These are phyloP conservation scores for Liopterus haemorrhoidalis DNA, from an alignment of 2,888 invertebrate species.

Conservation along the genomic window DNA sequence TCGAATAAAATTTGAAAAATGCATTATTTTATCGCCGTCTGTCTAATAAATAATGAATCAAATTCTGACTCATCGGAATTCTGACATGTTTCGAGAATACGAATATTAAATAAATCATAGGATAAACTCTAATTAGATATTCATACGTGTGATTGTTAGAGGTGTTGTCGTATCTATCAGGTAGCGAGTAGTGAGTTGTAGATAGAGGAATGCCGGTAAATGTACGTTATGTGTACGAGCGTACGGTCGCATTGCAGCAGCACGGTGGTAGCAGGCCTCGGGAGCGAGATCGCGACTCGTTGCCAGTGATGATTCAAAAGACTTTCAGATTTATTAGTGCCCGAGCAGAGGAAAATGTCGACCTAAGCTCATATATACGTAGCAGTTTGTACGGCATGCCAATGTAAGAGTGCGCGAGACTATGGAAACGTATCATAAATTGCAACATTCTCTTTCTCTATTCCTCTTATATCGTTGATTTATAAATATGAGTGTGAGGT, in stretches of 20 bases:
- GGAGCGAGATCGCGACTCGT: conserved; percentile 1
- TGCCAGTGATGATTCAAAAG: conserved; percentile 38
- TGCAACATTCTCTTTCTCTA: conserved; percentile 32
- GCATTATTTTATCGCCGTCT: no score
- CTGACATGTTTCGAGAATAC: no score
- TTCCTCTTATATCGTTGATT: conserved; percentile 46
- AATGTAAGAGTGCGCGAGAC: conserved; percentile 36
- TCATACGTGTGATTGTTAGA: no score
- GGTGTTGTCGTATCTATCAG: conserved; percentile 9
- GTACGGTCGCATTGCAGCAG: no score
- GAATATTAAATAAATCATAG: conserved; percentile 15
- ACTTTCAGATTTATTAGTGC: conserved; percentile 46
- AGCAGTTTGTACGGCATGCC: conserved; percentile 39
- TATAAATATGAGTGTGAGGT: conserved; percentile 49
- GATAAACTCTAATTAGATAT: conserved; percentile 11
- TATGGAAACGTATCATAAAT: conserved; percentile 23
- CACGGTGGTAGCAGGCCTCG: not conserved
- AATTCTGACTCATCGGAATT: no score
- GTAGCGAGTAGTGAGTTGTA: no score
- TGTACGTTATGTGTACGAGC: no score
- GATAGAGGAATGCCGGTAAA: no score
- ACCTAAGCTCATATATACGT: conserved; percentile 47
- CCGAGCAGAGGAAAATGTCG: conserved; percentile 45
- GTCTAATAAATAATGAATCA: no score
- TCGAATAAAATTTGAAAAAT: no score